These are phyloP conservation scores for Scleropages formosus DNA, from an alignment of 2,797 vertebrate genomes.

Conservation along the genomic window DNA sequence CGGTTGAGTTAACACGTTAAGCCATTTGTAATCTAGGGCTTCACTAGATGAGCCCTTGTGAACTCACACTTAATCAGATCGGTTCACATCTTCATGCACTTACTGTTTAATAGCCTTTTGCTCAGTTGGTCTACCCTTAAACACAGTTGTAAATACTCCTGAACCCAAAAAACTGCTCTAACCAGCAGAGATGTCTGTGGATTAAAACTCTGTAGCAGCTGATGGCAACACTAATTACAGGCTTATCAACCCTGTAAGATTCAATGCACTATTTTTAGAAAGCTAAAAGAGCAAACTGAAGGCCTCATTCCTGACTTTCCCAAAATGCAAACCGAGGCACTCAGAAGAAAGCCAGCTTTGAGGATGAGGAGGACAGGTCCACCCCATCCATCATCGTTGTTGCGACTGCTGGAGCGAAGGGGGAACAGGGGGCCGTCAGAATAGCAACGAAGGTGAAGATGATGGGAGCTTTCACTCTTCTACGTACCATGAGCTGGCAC, in stretches of 20 bases:
- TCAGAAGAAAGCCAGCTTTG: not conserved
- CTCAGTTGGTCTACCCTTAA: not conserved
- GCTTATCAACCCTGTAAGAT: conserved; percentile 4
- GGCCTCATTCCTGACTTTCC: not conserved
- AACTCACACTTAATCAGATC: conserved; percentile 9
- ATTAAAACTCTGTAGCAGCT: conserved; percentile 2
- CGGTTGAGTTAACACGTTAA: not conserved
- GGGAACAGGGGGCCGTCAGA: conserved; percentile 67
- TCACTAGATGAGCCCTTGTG: not conserved
- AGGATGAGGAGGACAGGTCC: conserved; percentile 7
- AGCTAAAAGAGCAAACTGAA: not conserved
- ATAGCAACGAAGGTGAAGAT: conserved; percentile 62
- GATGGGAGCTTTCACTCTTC: conserved; percentile 65
- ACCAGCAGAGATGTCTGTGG: conserved; percentile 11
- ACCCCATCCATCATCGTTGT: conserved; percentile 59
- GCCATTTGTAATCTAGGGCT: not conserved
- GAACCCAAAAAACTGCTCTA: conserved; percentile 14
- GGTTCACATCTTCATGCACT: not conserved
- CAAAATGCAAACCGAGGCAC: not conserved
- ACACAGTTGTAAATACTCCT: conserved; percentile 2
- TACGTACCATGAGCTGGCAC: conserved; percentile 65
- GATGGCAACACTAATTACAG: conserved; percentile 23
- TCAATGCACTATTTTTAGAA: conserved; percentile 25
- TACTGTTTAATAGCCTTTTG: conserved; percentile 1
- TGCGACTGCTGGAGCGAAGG: conserved; percentile 60